phyloP scores from a whole-genome alignment of 2,797 vertebrate genomes.

The Lepilemur septentrionalis region DNA sequence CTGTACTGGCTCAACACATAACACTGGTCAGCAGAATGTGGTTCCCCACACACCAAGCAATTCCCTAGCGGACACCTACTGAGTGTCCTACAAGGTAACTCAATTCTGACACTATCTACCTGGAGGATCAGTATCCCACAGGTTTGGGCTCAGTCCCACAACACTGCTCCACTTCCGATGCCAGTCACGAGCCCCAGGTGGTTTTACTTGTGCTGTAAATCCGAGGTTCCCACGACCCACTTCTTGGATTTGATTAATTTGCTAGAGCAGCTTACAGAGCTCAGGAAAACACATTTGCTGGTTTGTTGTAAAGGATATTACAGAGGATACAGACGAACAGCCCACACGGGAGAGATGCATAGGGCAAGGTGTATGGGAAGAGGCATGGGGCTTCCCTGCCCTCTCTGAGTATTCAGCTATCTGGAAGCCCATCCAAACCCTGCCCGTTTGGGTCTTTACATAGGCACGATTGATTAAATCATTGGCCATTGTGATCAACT shows the following conservation, averaged over 20 bases:
- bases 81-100: no score
- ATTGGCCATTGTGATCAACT: background rate
- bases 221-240: background rate
- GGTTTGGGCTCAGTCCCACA: background rate
- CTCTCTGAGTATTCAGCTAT: background rate
- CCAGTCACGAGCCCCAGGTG: no score
- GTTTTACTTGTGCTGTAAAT: background rate
- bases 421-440: background rate
- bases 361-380: background rate
- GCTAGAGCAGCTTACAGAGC: background rate
- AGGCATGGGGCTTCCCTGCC: accelerated
- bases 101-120: background rate
- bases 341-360: background rate
- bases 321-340: background rate
- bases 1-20: background rate
- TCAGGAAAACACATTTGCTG: background rate
- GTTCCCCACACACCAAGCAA: background rate
- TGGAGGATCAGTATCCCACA: background rate
- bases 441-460: no score
- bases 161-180: background rate
- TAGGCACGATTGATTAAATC: background rate
- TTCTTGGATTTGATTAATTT: background rate
- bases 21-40: background rate
- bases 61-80: background rate
- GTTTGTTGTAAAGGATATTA: background rate